Evolutionary conservation across 2,888 invertebrate genomes (phyloP).

Genomic region (Oscheius sp.): DNA sequence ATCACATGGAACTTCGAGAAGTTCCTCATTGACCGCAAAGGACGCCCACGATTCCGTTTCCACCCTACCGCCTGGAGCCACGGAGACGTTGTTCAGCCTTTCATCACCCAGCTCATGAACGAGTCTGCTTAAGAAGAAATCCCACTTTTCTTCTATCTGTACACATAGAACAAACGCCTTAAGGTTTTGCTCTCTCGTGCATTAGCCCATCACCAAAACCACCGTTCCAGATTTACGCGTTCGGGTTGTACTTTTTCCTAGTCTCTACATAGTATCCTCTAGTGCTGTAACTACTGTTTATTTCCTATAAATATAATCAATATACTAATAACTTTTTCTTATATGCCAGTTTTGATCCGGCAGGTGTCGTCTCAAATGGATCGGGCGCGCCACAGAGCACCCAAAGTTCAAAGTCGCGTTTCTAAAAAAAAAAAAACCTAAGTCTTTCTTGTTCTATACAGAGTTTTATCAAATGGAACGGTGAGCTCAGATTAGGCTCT

Average conservation of each 20-base stretch:
- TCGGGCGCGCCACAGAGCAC: too few relatives aligned
- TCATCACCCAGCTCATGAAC: constrained; percentile 63
- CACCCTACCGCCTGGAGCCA: constrained; percentile 73
- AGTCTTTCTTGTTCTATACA: too few relatives aligned
- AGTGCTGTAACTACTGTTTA: constrained; percentile 18
- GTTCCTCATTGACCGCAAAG: constrained; percentile 72
- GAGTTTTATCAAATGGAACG: too few relatives aligned
- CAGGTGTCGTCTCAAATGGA: too few relatives aligned
- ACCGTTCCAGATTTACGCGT: constrained; percentile 30
- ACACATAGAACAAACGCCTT: constrained; percentile 12
- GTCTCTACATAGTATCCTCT: constrained; percentile 21
- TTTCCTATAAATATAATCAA: too few relatives aligned
- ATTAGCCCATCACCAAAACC: constrained; percentile 6
- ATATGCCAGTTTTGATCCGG: too few relatives aligned
- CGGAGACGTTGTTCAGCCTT: constrained; percentile 69
- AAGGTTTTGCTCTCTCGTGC: constrained; percentile 17
- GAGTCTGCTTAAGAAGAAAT: constrained; percentile 45
- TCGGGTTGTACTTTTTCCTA: constrained; percentile 20
- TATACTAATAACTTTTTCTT: too few relatives aligned
- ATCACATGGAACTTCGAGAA: constrained; percentile 74
- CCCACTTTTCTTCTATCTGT: constrained; percentile 19
- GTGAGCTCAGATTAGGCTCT: too few relatives aligned
- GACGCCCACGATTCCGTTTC: constrained; percentile 73
- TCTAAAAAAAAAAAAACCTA: too few relatives aligned
- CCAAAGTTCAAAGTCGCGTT: too few relatives aligned